phyloP scores from a whole-genome alignment of 2,888 invertebrate species.

The Synanthedon andrenaeformis region DNA sequence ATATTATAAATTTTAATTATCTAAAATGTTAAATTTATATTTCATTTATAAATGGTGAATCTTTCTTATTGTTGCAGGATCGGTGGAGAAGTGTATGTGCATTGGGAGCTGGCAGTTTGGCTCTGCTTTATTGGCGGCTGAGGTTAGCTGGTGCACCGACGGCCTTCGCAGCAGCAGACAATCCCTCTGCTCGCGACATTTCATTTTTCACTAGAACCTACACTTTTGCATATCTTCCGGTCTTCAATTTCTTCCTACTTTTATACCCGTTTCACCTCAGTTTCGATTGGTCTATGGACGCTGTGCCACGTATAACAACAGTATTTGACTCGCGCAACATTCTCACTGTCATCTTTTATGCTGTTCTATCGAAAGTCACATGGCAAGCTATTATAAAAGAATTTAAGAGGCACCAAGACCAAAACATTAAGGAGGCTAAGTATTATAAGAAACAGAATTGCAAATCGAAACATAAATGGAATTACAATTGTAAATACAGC shows the following conservation, averaged over 20 bases:
- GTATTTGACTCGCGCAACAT: slow-evolving; percentile 84
- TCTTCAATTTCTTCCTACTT: slow-evolving; percentile 89
- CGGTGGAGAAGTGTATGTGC: slow-evolving; percentile 79
- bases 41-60: neutral
- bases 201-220: slow-evolving; percentile 83
- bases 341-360: slow-evolving; percentile 81
- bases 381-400: slow-evolving; percentile 48
- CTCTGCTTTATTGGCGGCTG: slow-evolving; percentile 81
- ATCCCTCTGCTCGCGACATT: slow-evolving; percentile 92
- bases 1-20: no score
- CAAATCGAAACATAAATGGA: slow-evolving; percentile 57
- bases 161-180: slow-evolving; percentile 93
- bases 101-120: slow-evolving; percentile 74
- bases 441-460: slow-evolving; percentile 52
- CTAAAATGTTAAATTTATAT: no score
- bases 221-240: slow-evolving; percentile 93
- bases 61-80: slow-evolving; percentile 69
- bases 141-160: slow-evolving; percentile 81
- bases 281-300: slow-evolving; percentile 99
- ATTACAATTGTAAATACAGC: slow-evolving; percentile 49
- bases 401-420: slow-evolving; percentile 45
- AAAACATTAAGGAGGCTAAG: slow-evolving; percentile 35
- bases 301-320: slow-evolving; percentile 86
- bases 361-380: slow-evolving; percentile 52
- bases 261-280: slow-evolving; percentile 89